phyloP scores from a whole-genome alignment of 2,888 invertebrate species.

The Trypoxylon attenuatum region DNA sequence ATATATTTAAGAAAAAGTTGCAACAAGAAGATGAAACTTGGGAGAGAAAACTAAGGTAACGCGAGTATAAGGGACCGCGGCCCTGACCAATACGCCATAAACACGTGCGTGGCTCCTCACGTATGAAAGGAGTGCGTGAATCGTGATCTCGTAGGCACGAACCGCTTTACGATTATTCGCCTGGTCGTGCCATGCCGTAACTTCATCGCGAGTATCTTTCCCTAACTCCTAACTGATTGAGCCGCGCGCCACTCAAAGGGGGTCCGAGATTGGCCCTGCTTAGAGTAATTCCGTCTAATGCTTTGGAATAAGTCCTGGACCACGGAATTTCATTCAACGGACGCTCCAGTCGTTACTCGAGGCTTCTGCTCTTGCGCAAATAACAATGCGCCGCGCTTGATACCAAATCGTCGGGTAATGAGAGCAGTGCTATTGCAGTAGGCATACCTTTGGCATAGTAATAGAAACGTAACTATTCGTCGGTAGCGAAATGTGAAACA shows the following conservation, averaged over 20 bases:
- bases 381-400: too few species aligned
- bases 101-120: constrained; percentile 7
- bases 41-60: not conserved
- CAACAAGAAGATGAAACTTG: not conserved
- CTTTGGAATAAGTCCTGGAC: too few species aligned
- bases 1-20: too few species aligned
- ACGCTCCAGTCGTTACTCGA: not conserved
- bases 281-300: not conserved
- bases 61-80: not conserved
- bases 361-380: too few species aligned
- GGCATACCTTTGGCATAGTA: too few species aligned
- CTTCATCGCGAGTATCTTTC: constrained; percentile 19
- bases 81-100: constrained; percentile 15
- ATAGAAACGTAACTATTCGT: too few species aligned
- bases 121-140: constrained; percentile 15
- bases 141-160: constrained; percentile 17
- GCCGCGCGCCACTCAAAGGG: not conserved
- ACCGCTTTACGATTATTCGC: constrained; percentile 32
- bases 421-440: too few species aligned
- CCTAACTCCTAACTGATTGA: constrained; percentile 20
- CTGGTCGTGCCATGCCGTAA: constrained; percentile 20
- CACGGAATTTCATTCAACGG: too few species aligned
- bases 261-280: not conserved
- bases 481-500: too few species aligned
- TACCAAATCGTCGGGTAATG: too few species aligned